Evolutionary conservation across 1,140 invertebrate genomes (phyloP).

Genomic region (Zaprionus nigranus): DNA sequence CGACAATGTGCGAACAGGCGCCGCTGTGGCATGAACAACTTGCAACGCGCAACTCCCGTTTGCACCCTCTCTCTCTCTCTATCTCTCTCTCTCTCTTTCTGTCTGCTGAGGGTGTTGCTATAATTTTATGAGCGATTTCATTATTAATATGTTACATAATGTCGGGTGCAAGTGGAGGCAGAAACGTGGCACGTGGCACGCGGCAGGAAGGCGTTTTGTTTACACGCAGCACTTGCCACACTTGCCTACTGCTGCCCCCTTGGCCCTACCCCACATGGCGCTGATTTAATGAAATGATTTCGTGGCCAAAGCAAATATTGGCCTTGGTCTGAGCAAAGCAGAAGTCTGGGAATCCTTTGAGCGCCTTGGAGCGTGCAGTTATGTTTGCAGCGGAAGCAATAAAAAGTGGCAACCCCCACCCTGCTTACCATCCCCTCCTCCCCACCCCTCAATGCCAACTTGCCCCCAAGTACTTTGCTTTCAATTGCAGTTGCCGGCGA

Average conservation of each 20-base stretch:
- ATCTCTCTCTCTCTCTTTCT: not conserved
- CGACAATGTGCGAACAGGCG: constrained; percentile 70
- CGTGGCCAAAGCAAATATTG: constrained; percentile 74
- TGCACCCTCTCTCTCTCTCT: not conserved
- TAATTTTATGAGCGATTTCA: constrained; percentile 82
- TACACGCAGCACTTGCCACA: constrained; percentile 61
- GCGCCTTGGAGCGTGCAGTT: constrained; percentile 32
- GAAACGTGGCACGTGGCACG: constrained; percentile 41
- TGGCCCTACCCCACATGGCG: not conserved
- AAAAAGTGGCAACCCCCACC: constrained; percentile 39
- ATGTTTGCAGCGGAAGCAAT: constrained; percentile 61
- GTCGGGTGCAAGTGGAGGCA: constrained; percentile 34
- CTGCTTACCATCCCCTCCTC: not conserved
- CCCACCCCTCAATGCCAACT: too few relatives aligned
- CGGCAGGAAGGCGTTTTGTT: constrained; percentile 84
- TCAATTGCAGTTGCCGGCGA: constrained; percentile 11
- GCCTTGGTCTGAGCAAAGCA: not conserved
- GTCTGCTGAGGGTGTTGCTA: constrained; percentile 61
- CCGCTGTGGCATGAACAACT: constrained; percentile 35
- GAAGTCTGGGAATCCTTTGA: constrained; percentile 11
- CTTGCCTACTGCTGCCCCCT: not conserved
- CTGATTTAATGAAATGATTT: constrained; percentile 78
- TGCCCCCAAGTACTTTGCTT: not conserved
- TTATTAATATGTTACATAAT: constrained; percentile 77
- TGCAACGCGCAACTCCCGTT: constrained; percentile 45